Evolutionary conservation across 2,888 invertebrate genomes (phyloP).

Genomic region (Tenthredo amoena): DNA sequence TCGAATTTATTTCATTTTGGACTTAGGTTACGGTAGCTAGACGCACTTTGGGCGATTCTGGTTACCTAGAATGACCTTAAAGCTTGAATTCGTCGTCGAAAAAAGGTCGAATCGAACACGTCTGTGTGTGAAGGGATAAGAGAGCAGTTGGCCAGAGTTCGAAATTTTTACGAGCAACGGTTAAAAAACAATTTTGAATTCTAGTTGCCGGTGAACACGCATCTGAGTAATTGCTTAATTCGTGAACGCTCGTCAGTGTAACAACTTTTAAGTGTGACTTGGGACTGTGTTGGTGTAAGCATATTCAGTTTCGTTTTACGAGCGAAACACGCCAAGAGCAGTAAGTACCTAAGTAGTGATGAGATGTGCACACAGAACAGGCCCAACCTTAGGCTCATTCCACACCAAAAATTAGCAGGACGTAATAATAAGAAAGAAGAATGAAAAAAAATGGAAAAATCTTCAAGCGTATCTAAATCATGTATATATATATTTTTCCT

Average conservation of each 20-base stretch:
- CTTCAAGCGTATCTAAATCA: background rate
- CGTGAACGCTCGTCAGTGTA: conserved; percentile 70
- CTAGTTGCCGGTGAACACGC: conserved; percentile 60
- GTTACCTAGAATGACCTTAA: background rate
- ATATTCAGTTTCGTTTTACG: conserved; percentile 74
- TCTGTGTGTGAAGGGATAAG: conserved; percentile 1
- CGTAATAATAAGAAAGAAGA: background rate
- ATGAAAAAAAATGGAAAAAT: background rate
- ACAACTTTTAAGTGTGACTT: conserved; percentile 60
- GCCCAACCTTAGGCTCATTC: conserved; percentile 19
- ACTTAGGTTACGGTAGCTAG: background rate
- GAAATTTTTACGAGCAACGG: conserved; percentile 51
- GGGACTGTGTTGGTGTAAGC: conserved; percentile 62
- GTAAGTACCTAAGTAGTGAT: conserved; percentile 63
- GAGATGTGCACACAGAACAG: conserved; percentile 49
- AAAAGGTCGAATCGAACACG: background rate
- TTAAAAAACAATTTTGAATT: conserved; percentile 57
- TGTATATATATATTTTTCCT: background rate
- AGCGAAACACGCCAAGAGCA: conserved; percentile 67
- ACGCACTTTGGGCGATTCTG: background rate
- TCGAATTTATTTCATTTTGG: background rate
- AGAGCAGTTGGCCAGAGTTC: conserved; percentile 43
- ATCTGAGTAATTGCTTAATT: conserved; percentile 76
- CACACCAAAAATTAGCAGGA: background rate
- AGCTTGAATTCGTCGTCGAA: background rate